Evolutionary conservation across 2,888 invertebrate genomes (phyloP).

Genomic region (Capitulum mitella): DNA sequence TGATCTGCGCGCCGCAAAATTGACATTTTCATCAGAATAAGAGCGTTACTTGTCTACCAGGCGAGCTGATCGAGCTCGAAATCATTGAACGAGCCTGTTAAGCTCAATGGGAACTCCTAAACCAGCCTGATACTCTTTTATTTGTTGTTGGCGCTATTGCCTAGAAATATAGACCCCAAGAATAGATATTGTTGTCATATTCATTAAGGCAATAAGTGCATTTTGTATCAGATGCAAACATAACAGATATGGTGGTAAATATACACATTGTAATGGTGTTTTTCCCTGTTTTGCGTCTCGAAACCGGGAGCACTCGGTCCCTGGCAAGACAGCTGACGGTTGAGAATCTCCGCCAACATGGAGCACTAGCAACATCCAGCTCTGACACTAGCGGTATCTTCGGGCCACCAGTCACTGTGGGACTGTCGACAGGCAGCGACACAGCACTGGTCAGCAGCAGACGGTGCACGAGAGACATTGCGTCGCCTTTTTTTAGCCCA

Average conservation of each 20-base stretch:
- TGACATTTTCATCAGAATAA: not conserved
- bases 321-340: too few relatives aligned
- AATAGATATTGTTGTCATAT: slow-evolving; percentile 19
- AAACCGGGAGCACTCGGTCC: too few relatives aligned
- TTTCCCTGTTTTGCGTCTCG: not conserved
- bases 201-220: slow-evolving; percentile 24
- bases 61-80: not conserved
- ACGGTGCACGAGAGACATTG: too few relatives aligned
- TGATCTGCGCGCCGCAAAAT: not conserved
- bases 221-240: slow-evolving; percentile 24
- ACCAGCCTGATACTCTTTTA: not conserved
- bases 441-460: too few relatives aligned
- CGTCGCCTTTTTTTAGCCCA: too few relatives aligned
- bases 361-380: too few relatives aligned
- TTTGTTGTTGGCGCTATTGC: slow-evolving; percentile 16
- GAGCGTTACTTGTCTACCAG: not conserved
- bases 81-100: not conserved
- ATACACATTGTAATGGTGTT: slow-evolving; percentile 3
- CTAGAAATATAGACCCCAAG: not conserved
- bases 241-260: slow-evolving; percentile 21
- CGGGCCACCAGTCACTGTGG: too few relatives aligned
- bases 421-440: too few relatives aligned
- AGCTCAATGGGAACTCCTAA: not conserved
- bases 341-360: too few relatives aligned
- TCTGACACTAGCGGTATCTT: too few relatives aligned